Base-by-base conservation (phyloP, 2,797 vertebrate species). In the Bradypus variegatus region DNA sequence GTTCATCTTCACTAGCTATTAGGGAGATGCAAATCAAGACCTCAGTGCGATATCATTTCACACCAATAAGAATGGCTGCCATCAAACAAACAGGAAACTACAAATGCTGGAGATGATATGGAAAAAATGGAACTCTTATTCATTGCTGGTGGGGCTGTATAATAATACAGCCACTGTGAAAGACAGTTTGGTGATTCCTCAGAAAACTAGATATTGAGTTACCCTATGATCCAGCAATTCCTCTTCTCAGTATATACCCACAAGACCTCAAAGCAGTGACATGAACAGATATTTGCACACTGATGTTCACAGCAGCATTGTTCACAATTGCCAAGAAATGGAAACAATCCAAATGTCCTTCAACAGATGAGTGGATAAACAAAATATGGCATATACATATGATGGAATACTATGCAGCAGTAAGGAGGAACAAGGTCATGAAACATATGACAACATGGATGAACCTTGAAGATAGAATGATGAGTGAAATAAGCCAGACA, bases 191-290 rank as follows among this genome's bases (percentile, higher is more conserved):
- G 12, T 19, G 89, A 65, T 83, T 94, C 91, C 31, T 77, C 31
- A 88, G 91, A 81, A 86, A 73, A n/a, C 53, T 89, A 82, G 78
- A 81, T 91, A 3, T 91, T 60, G 82, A 89, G 77, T 55, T 60
- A 41, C 53, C 27, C n/a, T 69, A 67, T 6, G 9, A 84, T 58
- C 86, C n/a, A 90, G 23, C 69, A 29, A 82, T 89, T 88, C 53
- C 79, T 80, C 12, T 65, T 33, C 45, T 45, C 75, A 33, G 27
- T 83, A 65, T 64, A 69, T 93, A 69, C 70, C 13, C 36, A 86
- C 76, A 48, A 86, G 55, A 92, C 86, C 58, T 31, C 12, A 58
- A 14, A 67, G 13, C 19, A 53, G 33, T 19, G 73, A n/a, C 70
- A 33, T 23, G 77, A 82, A 60, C 19, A 89, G 83, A 90, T 15